Conservation (phyloP, 1,140 invertebrate species). For the Drosophila insularis region DNA sequence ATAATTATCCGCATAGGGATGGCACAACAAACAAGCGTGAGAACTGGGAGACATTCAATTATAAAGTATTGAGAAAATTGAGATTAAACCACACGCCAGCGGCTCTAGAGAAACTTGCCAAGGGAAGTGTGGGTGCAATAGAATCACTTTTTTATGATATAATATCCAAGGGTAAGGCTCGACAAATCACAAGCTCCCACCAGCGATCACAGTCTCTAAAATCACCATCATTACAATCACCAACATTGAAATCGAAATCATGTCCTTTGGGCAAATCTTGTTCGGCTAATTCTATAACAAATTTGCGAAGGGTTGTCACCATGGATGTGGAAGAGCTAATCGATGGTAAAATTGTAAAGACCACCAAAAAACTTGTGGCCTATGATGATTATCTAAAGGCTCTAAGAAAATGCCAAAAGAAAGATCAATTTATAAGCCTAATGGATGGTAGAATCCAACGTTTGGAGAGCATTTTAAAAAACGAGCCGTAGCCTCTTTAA, state of each 20-base stretch:
- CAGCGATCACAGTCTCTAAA: background rate
- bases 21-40: background rate
- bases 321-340: background rate
- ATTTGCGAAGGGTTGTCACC: background rate
- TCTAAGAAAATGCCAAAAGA: background rate
- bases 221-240: background rate
- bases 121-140: background rate
- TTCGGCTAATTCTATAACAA: background rate
- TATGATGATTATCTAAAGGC: background rate
- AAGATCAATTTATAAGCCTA: background rate
- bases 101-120: background rate
- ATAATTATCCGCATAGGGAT: background rate
- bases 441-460: background rate
- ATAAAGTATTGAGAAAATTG: background rate
- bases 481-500: too few species aligned
- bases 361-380: background rate
- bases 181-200: background rate
- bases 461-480: background rate
- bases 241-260: background rate
- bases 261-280: background rate
- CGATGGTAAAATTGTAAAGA: background rate
- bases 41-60: background rate
- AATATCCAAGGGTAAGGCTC: background rate
- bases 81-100: background rate
- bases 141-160: background rate